These are phyloP conservation scores for Tenualosa thibaudeaui DNA, from an alignment of 2,797 vertebrate genomes.

Conservation along the genomic window DNA sequence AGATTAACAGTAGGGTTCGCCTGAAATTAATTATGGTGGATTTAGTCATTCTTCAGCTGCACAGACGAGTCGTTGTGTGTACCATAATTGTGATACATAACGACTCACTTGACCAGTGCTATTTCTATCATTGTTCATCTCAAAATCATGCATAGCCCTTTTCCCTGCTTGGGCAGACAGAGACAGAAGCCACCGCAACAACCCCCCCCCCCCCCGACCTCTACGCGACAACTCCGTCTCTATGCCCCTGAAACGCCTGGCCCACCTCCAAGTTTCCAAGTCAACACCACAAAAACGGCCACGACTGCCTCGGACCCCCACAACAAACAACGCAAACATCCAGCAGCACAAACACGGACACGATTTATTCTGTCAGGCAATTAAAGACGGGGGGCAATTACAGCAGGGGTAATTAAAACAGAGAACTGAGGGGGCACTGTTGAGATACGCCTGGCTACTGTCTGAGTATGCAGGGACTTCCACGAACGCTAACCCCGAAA, in stretches of 20 bases:
- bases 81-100: not conserved
- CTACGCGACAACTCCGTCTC: not conserved
- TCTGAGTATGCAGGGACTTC: constrained; percentile 4
- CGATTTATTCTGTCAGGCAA: constrained; percentile 42
- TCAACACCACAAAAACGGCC: constrained; percentile 16
- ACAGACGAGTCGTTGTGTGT: not conserved
- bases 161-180: not conserved
- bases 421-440: constrained; percentile 32
- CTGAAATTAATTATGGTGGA: not conserved
- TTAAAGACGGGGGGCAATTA: constrained; percentile 28
- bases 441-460: constrained; percentile 16
- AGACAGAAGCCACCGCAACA: not conserved
- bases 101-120: not conserved
- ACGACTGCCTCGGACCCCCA: not conserved
- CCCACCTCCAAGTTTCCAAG: constrained; percentile 8
- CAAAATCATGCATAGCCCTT: not conserved
- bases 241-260: not conserved
- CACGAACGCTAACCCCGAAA: not conserved
- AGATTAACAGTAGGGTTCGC: not conserved
- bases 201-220: not conserved
- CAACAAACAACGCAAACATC: constrained; percentile 19
- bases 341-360: constrained; percentile 35
- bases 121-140: not conserved
- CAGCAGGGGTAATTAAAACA: constrained; percentile 26
- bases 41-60: not conserved